phyloP scores from a whole-genome alignment of 2,113 vertebrate genomes.

The Mionectes macconnelli region DNA sequence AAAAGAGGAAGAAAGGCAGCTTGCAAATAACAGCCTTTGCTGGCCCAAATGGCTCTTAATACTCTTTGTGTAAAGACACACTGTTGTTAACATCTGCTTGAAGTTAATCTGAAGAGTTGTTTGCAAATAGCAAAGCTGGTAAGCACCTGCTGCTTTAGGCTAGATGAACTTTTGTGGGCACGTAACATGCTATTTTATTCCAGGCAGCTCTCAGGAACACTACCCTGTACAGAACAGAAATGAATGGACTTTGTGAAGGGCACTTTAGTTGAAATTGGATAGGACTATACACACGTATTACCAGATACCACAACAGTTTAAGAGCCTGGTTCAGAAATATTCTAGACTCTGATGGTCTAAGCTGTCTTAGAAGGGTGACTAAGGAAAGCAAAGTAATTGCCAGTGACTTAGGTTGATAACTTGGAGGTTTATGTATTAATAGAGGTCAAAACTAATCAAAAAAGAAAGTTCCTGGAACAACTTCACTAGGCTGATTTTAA shows the following conservation, averaged over 20 bases:
- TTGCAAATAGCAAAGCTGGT: conserved; percentile 58
- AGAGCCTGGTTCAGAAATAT: conserved; percentile 9
- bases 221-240: not conserved
- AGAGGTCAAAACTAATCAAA: not conserved
- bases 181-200: conserved; percentile 5
- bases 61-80: conserved; percentile 52
- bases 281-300: not conserved
- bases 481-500: not conserved
- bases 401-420: not conserved
- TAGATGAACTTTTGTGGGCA: conserved; percentile 54
- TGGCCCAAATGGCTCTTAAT: conserved; percentile 64
- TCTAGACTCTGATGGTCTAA: not conserved
- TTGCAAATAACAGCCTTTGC: conserved; percentile 47
- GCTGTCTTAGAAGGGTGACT: not conserved
- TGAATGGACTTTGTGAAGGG: conserved; percentile 44
- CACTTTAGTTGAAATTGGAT: conserved; percentile 37
- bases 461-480: not conserved
- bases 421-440: not conserved
- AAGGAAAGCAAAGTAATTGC: not conserved
- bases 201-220: not conserved
- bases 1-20: conserved; percentile 67
- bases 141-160: conserved; percentile 56
- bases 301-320: not conserved
- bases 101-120: conserved; percentile 68
- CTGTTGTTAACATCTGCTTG: conserved; percentile 70